Evolutionary conservation across 2,113 vertebrate genomes (phyloP), one percentile per base, ranked within the genome.

Genomic region (Hippocampus barbouri): DNA sequence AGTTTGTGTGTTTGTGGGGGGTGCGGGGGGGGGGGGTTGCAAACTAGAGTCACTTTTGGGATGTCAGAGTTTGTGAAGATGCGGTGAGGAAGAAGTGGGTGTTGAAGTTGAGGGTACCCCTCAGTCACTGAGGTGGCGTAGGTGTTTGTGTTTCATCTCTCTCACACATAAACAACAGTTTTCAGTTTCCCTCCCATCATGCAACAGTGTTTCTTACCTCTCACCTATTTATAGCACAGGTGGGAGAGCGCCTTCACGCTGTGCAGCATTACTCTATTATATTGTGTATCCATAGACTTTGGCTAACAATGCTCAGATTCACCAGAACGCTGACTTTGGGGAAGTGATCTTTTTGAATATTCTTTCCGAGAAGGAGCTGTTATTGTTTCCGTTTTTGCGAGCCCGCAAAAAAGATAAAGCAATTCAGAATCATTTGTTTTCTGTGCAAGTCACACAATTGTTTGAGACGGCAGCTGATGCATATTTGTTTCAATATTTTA

Each of bases 131-230:
- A 86, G 74, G 73, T 60, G 47, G 79, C 56, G 83, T 83, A 81
- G 89, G 79, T 60, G 77, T 85, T 76, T 66, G 74, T 82, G 83
- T 89, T 89, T 89, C 81, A 88, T 87, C 84, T 87, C 84, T 87
- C 76, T 85, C 20, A 30, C 76, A 73, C 78, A 68, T 76, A 81
- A 82, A 90, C 84, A 86, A 87, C 76, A 87, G 76, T 27, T 72
- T 63, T 38, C 41, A 57, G 41, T 41, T 30, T 9, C 20, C 8
- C 41, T 54, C 57, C 70, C 54, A 18, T 84, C 74, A 75, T 69
- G 60, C 79, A 77, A 74, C 69, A 63, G 60, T 68, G 45, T 84
- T 72, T 75, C 61, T 70, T 75, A 79, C 80, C 68, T 21, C 68
- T 78, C 68, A 60, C 54, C 83, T 89, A 86, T 88, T 87, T 85